phyloP scores from a whole-genome alignment of 2,113 vertebrate genomes.

The Amazona vittata region DNA sequence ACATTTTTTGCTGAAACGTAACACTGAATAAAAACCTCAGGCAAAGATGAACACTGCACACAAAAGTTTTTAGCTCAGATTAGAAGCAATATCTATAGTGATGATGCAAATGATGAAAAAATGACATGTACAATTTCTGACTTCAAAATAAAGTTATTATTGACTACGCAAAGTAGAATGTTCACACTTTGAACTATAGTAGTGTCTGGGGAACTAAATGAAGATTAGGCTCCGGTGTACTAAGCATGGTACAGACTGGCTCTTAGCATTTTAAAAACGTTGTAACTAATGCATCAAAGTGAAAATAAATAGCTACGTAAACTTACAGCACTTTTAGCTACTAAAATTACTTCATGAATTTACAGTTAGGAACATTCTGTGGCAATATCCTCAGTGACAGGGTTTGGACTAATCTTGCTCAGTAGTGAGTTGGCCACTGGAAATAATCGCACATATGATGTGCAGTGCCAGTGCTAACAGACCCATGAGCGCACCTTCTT shows the following conservation, averaged over 20 bases:
- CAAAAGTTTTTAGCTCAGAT: neutral
- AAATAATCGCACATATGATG: accelerated
- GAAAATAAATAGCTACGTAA: neutral
- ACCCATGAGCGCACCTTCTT: neutral
- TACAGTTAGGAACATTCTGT: neutral
- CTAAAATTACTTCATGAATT: neutral
- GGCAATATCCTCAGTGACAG: neutral
- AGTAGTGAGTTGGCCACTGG: neutral
- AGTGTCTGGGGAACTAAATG: neutral
- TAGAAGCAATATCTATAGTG: neutral
- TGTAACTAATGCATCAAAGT: neutral
- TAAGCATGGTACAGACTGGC: neutral
- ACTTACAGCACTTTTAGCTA: neutral
- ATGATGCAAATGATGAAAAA: neutral
- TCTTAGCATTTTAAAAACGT: neutral
- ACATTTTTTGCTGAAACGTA: neutral
- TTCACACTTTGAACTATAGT: neutral
- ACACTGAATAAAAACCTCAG: neutral
- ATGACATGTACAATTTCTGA: accelerated
- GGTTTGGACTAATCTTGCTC: neutral
- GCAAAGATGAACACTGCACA: neutral
- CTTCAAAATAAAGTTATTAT: neutral
- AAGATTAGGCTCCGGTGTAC: neutral
- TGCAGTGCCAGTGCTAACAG: accelerated
- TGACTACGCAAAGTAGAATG: neutral